Conservation (phyloP, 2,113 vertebrate species). For the Gnathonemus longibarbis region DNA sequence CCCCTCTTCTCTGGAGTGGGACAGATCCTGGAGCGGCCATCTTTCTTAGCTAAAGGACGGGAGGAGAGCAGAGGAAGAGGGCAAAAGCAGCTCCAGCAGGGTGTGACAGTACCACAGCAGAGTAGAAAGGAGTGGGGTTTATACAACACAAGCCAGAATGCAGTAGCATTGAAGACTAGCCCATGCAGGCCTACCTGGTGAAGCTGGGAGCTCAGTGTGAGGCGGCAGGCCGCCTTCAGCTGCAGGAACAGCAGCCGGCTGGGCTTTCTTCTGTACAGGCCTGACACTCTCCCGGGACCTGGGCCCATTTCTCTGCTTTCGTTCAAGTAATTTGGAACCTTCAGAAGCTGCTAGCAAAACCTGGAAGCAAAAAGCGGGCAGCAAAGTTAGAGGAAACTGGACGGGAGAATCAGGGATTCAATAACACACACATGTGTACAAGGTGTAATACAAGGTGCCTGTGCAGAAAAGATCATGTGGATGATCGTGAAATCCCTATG, state of each 20-base stretch:
- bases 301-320: background rate
- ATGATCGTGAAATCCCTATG: background rate
- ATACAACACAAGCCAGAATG: background rate
- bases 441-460: background rate
- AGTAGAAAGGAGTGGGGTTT: background rate
- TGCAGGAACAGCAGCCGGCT: conserved; percentile 17
- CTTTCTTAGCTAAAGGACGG: conserved; percentile 1
- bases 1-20: background rate
- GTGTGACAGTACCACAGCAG: background rate
- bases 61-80: background rate
- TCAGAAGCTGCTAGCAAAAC: background rate
- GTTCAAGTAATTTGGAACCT: background rate
- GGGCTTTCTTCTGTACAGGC: conserved; percentile 32
- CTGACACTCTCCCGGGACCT: conserved; percentile 32
- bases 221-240: conserved; percentile 16
- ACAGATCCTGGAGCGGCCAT: background rate
- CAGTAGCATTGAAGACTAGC: background rate
- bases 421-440: background rate
- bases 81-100: background rate
- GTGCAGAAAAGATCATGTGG: background rate
- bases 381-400: background rate
- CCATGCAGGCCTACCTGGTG: background rate
- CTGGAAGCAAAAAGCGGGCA: background rate
- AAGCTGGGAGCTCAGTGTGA: background rate
- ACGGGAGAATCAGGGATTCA: background rate